Base-by-base conservation (phyloP, 2,113 vertebrate genomes). In the Phycodurus eques region DNA sequence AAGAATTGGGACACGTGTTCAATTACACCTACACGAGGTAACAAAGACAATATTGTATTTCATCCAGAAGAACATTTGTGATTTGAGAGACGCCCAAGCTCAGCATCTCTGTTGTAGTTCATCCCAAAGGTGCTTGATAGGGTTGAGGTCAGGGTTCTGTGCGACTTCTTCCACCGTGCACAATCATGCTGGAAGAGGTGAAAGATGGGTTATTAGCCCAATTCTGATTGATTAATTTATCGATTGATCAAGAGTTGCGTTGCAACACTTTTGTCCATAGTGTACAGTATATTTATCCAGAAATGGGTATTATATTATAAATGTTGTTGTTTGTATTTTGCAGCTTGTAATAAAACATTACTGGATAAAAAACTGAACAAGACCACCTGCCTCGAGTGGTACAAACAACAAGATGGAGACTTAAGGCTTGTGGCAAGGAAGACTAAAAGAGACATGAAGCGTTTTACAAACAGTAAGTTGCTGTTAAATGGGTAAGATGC, bases 341-440 rank as follows among this genome's bases (percentile, higher is more conserved):
- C 78, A 92, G 91, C 33, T 67, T 92, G 91, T 82, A 47, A 66
- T 27, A 43, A 77, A 47, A 78, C 57, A 0, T 56, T 74, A 39
- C 4, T 47, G 43, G 0, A 75, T 10, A 0, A 27, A 54, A 67
- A 51, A 3, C 1, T 65, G 0, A 22, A 57, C 0, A 68, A n/a
- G 6, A 39, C 0, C 9, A 72, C 19, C 27, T 94, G 91, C 47
- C 65, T 82, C 19, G 88, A 92, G 79, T 90, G 80, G 83, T 88
- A 90, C 11, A 64, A 86, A 61, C 46, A 90, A 44, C 71, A 64
- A 68, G 76, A 90, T 4, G 84, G 68, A 65, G 62, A 78, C 31
- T 71, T 44, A 3, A 75, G 44, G 44, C 67, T 80, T 12, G 15
- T 11, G 0, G 17, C 5, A 17, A 59, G 8, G n/a, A 56, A 1